These are phyloP conservation scores for Serinus canaria DNA, from an alignment of 2,113 vertebrate species.

Conservation along the genomic window DNA sequence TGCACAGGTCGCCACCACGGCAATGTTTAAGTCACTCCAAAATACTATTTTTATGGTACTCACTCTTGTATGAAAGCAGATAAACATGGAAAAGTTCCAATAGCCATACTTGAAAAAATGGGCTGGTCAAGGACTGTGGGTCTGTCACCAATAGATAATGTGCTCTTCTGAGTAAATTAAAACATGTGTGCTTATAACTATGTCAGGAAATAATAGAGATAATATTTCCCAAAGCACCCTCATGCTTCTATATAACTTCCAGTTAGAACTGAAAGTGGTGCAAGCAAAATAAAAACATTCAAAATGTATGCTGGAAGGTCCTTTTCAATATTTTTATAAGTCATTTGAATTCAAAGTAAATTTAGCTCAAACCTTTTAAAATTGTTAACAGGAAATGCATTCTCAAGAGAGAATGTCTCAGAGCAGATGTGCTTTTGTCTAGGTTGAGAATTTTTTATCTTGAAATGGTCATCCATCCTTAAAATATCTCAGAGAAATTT, in stretches of 20 bases:
- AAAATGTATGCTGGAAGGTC: background rate
- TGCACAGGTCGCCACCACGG: fast-evolving
- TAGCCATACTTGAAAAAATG: background rate
- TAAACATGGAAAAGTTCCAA: background rate
- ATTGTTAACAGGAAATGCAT: background rate
- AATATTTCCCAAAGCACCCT: background rate
- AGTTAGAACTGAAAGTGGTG: background rate
- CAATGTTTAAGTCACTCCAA: background rate
- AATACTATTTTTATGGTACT: background rate
- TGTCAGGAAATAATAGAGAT: background rate
- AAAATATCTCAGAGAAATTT: constrained; percentile 1
- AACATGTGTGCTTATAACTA: background rate
- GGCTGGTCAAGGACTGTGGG: background rate
- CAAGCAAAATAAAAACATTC: background rate
- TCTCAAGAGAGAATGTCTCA: background rate
- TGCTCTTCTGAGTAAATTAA: background rate
- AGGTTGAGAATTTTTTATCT: background rate
- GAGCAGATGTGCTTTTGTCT: constrained; percentile 2
- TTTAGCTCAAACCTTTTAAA: background rate
- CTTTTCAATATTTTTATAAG: background rate
- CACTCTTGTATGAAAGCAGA: background rate
- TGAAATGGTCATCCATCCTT: background rate
- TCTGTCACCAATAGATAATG: background rate
- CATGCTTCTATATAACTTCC: background rate
- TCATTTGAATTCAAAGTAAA: background rate